phyloP scores from a whole-genome alignment of 2,888 invertebrate species.

The Drosophila borealis region DNA sequence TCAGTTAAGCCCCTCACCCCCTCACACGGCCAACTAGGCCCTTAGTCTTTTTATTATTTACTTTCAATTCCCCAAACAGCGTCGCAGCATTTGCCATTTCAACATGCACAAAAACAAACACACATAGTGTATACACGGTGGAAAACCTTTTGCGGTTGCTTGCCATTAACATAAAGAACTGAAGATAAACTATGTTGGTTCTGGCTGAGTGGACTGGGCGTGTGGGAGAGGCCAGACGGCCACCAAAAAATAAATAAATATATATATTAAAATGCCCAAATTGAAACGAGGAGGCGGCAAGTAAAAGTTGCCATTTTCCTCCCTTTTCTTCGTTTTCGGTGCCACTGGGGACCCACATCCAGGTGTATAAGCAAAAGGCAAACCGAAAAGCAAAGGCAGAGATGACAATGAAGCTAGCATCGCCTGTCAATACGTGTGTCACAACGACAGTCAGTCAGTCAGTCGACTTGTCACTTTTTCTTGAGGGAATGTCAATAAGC shows the following conservation, averaged over 20 bases:
- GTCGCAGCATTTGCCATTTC: conserved; percentile 60
- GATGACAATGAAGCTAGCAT: conserved; percentile 43
- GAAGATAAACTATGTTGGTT: conserved; percentile 39
- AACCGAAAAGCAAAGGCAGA: conserved; percentile 17
- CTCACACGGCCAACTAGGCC: conserved; percentile 3
- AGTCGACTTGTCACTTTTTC: conserved; percentile 50
- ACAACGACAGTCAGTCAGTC: conserved; percentile 28
- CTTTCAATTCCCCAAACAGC: conserved; percentile 73
- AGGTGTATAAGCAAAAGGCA: conserved; percentile 44
- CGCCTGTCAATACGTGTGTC: conserved; percentile 50
- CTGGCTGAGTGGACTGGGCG: conserved; percentile 8
- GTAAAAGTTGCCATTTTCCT: conserved; percentile 58
- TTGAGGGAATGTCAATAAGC: conserved; percentile 41
- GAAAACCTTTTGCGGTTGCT: conserved; percentile 65
- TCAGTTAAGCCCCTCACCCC: conserved; percentile 1
- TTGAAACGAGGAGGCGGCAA: conserved; percentile 56
- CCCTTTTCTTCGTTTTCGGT: conserved; percentile 15
- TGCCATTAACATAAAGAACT: conserved; percentile 70
- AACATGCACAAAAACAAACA: conserved; percentile 18
- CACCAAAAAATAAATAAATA: conserved; percentile 56
- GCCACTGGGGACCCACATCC: conserved; percentile 42
- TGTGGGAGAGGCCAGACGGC: conserved; percentile 9
- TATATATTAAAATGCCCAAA: conserved; percentile 66
- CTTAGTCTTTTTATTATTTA: conserved; percentile 60
- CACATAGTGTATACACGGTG: conserved; percentile 5